phyloP scores from a whole-genome alignment of 2,113 vertebrate genomes.

The Stictonetta naevosa region DNA sequence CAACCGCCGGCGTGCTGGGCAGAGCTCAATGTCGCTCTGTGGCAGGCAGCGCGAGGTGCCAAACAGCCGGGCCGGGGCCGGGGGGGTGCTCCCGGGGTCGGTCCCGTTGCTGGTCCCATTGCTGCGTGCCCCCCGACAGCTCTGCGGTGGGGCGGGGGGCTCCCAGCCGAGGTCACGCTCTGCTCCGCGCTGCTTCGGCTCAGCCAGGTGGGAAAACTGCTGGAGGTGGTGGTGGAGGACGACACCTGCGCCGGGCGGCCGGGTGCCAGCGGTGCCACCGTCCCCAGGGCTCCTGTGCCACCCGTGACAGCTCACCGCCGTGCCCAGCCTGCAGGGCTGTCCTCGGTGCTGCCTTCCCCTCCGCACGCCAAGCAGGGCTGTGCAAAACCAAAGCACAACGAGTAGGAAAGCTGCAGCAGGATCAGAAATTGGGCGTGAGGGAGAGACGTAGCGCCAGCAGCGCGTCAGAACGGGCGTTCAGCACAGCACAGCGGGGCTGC shows the following conservation, averaged over 20 bases:
- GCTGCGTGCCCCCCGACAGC: background rate
- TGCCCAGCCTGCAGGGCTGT: no score
- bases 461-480: background rate
- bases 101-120: background rate
- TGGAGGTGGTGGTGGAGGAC: background rate
- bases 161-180: no score
- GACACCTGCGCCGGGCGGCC: background rate
- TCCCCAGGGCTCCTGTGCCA: background rate
- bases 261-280: background rate
- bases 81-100: background rate
- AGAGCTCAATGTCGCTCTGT: background rate
- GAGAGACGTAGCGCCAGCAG: background rate
- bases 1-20: rapidly evolving
- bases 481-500: background rate
- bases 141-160: background rate
- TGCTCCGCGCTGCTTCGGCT: background rate
- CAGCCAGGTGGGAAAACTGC: background rate
- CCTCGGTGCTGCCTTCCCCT: no score
- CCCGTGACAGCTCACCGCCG: rapidly evolving
- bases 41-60: background rate
- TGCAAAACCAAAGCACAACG: no score
- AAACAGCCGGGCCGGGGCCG: background rate
- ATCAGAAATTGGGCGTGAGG: background rate
- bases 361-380: no score
- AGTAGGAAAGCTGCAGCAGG: background rate